Evolutionary conservation across 1,140 invertebrate species (phyloP).

Genomic region (Rhopalosiphum padi): DNA sequence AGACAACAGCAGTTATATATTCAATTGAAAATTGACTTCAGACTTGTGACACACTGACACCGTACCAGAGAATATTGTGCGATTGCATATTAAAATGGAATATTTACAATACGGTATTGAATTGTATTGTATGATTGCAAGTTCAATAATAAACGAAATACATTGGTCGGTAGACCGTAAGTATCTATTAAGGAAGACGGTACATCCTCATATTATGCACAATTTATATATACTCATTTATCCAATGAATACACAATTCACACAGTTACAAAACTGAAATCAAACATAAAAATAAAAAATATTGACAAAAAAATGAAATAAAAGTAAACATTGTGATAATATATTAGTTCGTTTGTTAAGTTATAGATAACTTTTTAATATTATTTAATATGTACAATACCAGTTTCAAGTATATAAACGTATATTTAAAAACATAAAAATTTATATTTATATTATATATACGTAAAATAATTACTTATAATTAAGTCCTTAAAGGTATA

Average conservation of each 20-base stretch:
- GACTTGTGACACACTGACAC: constrained; percentile 13
- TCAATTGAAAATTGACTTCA: constrained; percentile 16
- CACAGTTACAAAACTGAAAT: not conserved
- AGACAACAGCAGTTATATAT: not conserved
- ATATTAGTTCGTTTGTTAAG: not conserved
- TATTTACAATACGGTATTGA: constrained; percentile 13
- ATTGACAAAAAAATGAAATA: not conserved
- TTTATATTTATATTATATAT: no score
- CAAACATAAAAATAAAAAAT: not conserved
- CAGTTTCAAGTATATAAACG: not conserved
- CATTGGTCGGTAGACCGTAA: not conserved
- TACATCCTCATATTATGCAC: not conserved
- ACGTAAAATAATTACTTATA: no score
- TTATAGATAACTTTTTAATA: not conserved
- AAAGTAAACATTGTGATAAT: not conserved
- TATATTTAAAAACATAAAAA: not conserved
- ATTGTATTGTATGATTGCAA: not conserved
- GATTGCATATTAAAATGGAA: not conserved
- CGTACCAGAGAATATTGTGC: not conserved
- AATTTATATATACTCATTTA: not conserved
- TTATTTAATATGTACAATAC: not conserved
- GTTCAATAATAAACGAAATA: constrained; percentile 5
- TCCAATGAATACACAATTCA: not conserved
- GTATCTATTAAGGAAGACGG: not conserved
- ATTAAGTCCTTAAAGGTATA: not conserved